Percentiles rank a stretch among this genome's conserved stretches.
Conservation (phyloP, 2,113 vertebrate genomes). For the Pangasianodon gigas region DNA sequence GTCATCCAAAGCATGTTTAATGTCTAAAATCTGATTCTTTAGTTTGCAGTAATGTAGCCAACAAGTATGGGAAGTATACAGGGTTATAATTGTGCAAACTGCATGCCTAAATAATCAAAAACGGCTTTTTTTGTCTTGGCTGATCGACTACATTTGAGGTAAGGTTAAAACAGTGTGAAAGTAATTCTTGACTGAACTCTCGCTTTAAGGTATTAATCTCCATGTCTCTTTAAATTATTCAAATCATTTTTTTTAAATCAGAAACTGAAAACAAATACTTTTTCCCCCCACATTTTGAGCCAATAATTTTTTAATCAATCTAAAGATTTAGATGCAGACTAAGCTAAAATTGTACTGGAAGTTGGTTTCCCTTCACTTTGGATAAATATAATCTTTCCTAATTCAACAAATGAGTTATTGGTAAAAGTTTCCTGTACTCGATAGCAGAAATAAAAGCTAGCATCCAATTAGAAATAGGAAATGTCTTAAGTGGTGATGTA, state of each 20-base stretch:
- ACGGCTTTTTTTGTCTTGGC: not conserved
- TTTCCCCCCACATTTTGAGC: not conserved
- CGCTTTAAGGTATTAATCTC: not conserved
- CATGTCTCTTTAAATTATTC: too few species aligned
- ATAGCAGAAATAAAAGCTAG: not conserved
- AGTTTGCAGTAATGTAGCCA: not conserved
- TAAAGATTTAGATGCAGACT: not conserved
- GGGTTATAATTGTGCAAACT: not conserved
- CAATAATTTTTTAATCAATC: not conserved
- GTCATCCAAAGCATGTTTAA: not conserved
- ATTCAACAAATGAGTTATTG: not conserved
- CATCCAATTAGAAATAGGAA: not conserved
- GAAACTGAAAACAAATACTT: not conserved
- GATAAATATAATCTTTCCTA: too few species aligned
- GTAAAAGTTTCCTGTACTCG: not conserved
- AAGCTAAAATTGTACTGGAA: not conserved
- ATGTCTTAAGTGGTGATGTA: not conserved
- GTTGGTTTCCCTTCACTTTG: too few species aligned
- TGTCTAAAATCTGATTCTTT: not conserved
- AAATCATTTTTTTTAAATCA: too few species aligned
- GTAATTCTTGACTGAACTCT: not conserved
- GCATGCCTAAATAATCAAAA: not conserved
- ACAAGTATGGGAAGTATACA: not conserved
- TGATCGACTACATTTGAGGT: not conserved
- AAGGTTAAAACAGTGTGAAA: not conserved